These are phyloP conservation scores for Drosophila kanapiae DNA, from an alignment of 1,140 invertebrate species.

Conservation along the genomic window DNA sequence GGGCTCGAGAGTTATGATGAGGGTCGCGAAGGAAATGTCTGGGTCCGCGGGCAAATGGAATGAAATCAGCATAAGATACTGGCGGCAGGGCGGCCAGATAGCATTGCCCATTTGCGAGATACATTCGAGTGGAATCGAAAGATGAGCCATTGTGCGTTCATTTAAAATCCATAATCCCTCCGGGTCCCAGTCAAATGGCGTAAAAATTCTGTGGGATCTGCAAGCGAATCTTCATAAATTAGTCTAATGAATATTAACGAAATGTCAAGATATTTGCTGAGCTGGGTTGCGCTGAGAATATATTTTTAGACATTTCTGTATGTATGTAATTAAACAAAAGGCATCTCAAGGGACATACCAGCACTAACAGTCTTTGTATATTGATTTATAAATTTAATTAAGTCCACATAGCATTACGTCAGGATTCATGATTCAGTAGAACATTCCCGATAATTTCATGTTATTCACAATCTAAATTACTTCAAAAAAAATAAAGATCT, in stretches of 20 bases:
- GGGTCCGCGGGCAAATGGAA: conserved; percentile 33
- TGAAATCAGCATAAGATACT: conserved; percentile 33
- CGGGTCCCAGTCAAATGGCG: conserved; percentile 29
- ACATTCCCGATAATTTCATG: conserved; percentile 1
- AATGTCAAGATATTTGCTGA: conserved; percentile 6
- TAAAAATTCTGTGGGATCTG: conserved; percentile 7
- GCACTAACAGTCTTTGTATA: no score
- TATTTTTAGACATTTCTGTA: background rate
- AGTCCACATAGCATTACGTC: no score
- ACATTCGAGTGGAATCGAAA: conserved; percentile 17
- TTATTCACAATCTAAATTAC: conserved; percentile 19
- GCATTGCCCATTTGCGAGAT: conserved; percentile 27
- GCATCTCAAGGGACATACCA: background rate
- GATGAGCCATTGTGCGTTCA: conserved; percentile 37
- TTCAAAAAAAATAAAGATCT: conserved; percentile 2
- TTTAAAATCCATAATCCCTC: conserved; percentile 41
- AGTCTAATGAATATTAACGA: conserved; percentile 35
- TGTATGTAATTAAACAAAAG: background rate
- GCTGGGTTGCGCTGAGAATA: conserved; percentile 1
- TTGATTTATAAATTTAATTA: no score
- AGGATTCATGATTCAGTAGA: conserved; percentile 10
- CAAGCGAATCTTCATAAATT: conserved; percentile 16
- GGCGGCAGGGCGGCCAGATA: conserved; percentile 33
- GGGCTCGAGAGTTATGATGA: conserved; percentile 64
- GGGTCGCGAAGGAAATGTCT: conserved; percentile 42